phyloP scores from a whole-genome alignment of 2,797 vertebrate species.

The Tadarida brasiliensis region DNA sequence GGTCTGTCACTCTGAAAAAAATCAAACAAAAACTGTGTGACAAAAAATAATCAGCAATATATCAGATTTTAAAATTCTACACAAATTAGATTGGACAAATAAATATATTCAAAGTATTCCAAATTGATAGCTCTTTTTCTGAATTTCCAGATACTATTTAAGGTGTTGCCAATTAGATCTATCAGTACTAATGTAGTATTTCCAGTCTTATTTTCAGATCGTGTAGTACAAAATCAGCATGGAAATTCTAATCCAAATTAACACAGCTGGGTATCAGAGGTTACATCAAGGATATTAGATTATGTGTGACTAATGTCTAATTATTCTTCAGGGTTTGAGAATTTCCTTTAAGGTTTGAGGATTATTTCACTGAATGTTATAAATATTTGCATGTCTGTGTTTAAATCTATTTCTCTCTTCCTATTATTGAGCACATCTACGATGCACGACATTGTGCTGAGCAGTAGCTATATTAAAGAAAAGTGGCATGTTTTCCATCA shows the following conservation, averaged over 20 bases:
- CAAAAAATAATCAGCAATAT: too few relatives aligned
- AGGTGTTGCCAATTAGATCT: slow-evolving; percentile 64
- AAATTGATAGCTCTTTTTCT: slow-evolving; percentile 28
- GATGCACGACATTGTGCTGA: not conserved
- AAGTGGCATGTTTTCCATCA: not conserved
- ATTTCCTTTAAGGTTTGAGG: not conserved
- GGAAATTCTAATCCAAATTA: slow-evolving; percentile 62
- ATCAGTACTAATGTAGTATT: slow-evolving; percentile 50
- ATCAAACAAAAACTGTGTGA: not conserved
- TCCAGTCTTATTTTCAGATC: slow-evolving; percentile 69
- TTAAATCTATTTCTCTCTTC: not conserved
- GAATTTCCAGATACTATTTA: slow-evolving; percentile 62
- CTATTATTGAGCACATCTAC: not conserved
- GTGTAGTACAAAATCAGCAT: slow-evolving; percentile 66
- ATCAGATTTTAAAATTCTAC: not conserved
- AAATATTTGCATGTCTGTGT: not conserved
- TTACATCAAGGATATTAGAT: slow-evolving; percentile 30
- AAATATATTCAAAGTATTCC: slow-evolving; percentile 55
- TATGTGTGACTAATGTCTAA: not conserved
- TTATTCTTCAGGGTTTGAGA: not conserved
- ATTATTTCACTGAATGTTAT: not conserved
- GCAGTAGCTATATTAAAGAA: not conserved
- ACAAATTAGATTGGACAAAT: slow-evolving; percentile 54
- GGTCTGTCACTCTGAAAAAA: not conserved
- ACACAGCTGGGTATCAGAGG: slow-evolving; percentile 24